phyloP scores from a whole-genome alignment of 1,140 invertebrate genomes.

The Maniola jurtina region DNA sequence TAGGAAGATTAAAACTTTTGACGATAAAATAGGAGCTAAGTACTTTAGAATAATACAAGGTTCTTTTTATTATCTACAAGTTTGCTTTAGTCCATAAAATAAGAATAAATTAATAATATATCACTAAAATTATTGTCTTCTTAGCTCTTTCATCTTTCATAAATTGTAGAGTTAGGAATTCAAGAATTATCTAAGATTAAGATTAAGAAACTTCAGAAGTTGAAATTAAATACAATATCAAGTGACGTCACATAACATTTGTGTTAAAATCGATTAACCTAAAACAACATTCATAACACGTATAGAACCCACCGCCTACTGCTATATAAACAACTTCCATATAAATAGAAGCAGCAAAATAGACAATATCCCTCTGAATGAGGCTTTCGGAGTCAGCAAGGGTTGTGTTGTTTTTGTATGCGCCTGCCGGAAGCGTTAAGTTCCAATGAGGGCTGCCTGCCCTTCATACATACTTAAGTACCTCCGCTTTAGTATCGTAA shows the following conservation, averaged over 20 bases:
- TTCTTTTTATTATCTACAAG: too few species aligned
- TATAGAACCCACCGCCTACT: slow-evolving; percentile 12
- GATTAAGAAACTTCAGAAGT: background rate
- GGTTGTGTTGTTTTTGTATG: slow-evolving; percentile 64
- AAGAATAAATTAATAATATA: too few species aligned
- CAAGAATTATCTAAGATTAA: too few species aligned
- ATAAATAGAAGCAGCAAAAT: slow-evolving; percentile 31
- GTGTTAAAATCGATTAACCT: slow-evolving; percentile 13
- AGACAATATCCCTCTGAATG: slow-evolving; percentile 51
- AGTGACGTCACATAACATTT: background rate
- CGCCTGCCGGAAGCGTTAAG: slow-evolving; percentile 59
- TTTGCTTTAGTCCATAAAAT: too few species aligned
- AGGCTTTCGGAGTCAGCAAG: slow-evolving; percentile 52
- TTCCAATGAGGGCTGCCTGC: slow-evolving; percentile 56
- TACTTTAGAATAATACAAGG: too few species aligned
- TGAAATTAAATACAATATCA: background rate
- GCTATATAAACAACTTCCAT: slow-evolving; percentile 31
- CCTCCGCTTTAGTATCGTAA: slow-evolving; percentile 70
- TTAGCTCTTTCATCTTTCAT: too few species aligned
- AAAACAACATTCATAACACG: slow-evolving; percentile 13
- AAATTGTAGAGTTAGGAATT: too few species aligned
- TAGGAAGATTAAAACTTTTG: too few species aligned
- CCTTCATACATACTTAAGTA: slow-evolving; percentile 70
- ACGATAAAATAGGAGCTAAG: too few species aligned
- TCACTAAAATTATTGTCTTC: too few species aligned